Base-by-base conservation (phyloP, 2,888 invertebrate genomes). In the Hemithea aestivaria region DNA sequence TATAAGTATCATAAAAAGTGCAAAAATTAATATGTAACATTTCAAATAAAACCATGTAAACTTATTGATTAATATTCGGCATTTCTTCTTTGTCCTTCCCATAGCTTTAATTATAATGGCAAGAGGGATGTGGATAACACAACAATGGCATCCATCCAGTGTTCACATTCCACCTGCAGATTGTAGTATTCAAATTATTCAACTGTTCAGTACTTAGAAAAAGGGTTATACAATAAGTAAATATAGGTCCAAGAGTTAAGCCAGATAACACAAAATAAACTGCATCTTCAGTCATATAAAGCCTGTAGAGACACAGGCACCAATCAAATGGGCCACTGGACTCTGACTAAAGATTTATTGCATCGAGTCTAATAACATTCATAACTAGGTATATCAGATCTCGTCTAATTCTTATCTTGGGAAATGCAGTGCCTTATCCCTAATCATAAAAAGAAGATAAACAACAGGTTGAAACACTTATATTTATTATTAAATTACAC, bases 11-110 rank as follows among this genome's bases (percentile, higher is more conserved):
- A 66, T 76, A 76, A 82, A 77, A 81, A 85, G 85, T 85, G 84
- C 85, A 87, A 87, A 87, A 84, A 83, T 87, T 78, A 81, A 69
- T 78, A 83, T 85, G 84, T 85, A 84, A 81, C 73, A 76, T 75
- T 78, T 83, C 83, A 80, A 85, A 84, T 83, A 84, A 84, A 84
- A 82, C 73, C 73, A 75, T 83, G 75, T 83, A 84, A 81, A 83
- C 82, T 75, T 78, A 80, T 73, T 71, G 71, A 80, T 79, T 67
- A 73, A 68, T 45, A 41, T 46, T 37, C 58, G 65, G 43, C 69
- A 73, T 79, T 74, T 58, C 53, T 69, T 70, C 66, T 51, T 51
- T 51, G 44, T 53, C 53, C 45, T 45, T 53, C 53, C 45, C 40
- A 36, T 27, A 25, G 37, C 25, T 7, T 20, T 26, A 28, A 9